These are phyloP conservation scores for Hyalella azteca DNA, from an alignment of 2,888 invertebrate species.

Conservation along the genomic window DNA sequence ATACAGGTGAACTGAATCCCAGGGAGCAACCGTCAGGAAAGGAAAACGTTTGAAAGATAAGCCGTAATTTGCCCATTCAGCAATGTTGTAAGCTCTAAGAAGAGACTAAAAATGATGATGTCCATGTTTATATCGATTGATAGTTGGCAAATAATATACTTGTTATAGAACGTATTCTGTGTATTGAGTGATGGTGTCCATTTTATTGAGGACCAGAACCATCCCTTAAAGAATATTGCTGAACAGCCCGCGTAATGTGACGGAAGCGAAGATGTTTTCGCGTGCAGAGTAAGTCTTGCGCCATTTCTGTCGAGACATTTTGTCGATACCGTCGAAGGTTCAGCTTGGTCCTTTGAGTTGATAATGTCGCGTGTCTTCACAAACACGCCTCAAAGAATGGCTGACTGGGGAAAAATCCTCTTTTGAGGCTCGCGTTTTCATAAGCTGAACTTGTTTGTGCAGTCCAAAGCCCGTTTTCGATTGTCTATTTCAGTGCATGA, in stretches of 20 bases:
- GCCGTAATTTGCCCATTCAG: no score
- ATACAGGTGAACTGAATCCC: no score
- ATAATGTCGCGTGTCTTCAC: not conserved
- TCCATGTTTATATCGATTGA: no score
- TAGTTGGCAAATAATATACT: no score
- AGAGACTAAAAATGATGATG: no score
- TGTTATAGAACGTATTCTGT: no score
- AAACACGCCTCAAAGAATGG: conserved; percentile 26
- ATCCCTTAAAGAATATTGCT: no score
- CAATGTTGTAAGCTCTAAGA: no score
- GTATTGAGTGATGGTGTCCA: no score
- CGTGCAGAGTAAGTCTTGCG: not conserved
- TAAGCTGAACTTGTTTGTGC: conserved; percentile 36
- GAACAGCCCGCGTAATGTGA: not conserved
- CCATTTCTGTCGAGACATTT: not conserved
- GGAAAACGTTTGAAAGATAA: no score
- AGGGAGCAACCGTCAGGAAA: no score
- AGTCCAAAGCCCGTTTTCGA: conserved; percentile 29
- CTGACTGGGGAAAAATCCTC: conserved; percentile 5
- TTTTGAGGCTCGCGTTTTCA: conserved; percentile 7
- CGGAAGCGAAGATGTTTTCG: not conserved
- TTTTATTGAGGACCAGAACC: no score
- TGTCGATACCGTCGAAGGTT: not conserved
- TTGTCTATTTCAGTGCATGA: conserved; percentile 21
- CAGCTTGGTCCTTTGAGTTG: conserved; percentile 27